Conservation (phyloP, 2,113 vertebrate genomes). For the Copsychus sechellarum region DNA sequence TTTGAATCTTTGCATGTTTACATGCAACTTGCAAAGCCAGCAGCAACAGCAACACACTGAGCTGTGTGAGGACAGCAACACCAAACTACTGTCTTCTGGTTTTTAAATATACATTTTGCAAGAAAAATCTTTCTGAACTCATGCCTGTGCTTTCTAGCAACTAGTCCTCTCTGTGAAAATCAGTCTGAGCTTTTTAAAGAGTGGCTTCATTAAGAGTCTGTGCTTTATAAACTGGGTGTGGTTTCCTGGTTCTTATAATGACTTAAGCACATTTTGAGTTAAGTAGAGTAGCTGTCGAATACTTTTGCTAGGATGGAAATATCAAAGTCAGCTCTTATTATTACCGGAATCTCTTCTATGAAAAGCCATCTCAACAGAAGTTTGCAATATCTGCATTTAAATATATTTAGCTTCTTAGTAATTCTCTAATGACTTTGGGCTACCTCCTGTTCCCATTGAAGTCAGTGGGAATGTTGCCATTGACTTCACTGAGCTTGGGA, state of each 20-base stretch:
- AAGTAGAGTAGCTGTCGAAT: background rate
- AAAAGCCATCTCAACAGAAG: background rate
- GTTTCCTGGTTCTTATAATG: constrained; percentile 4
- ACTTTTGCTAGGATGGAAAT: constrained; percentile 35
- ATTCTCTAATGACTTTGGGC: background rate
- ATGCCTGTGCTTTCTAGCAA: background rate
- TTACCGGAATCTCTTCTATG: background rate
- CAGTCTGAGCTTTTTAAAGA: background rate
- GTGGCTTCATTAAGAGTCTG: background rate
- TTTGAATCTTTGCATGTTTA: background rate
- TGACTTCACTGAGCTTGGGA: background rate
- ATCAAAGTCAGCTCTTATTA: constrained; percentile 13
- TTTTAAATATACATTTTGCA: background rate
- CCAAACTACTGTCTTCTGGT: background rate
- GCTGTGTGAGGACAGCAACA: background rate
- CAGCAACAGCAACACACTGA: background rate
- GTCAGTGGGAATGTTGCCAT: constrained; percentile 6
- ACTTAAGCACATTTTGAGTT: constrained; percentile 40
- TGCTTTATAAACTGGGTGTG: constrained; percentile 35
- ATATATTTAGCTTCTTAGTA: background rate
- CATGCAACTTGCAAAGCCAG: background rate
- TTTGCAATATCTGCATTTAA: constrained; percentile 10
- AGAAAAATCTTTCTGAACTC: background rate
- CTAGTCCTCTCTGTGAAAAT: background rate
- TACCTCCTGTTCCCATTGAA: background rate